Percentiles rank a stretch among this genome's conserved stretches.
phyloP scores from a whole-genome alignment of 2,888 invertebrate genomes.

The Philopedon plagiatum region DNA sequence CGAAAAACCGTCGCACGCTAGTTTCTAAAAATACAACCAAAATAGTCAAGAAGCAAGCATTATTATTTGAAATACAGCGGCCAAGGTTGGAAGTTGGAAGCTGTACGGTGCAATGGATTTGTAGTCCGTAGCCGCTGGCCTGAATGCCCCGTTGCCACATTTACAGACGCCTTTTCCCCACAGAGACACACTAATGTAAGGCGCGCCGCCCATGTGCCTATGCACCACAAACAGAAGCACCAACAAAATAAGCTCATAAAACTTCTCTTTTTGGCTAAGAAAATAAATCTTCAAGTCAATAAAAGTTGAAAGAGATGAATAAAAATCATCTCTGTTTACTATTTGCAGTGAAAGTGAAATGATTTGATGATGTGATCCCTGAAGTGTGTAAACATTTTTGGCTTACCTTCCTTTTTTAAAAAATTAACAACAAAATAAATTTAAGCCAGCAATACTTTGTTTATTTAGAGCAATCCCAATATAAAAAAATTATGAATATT shows the following conservation, averaged over 20 bases:
- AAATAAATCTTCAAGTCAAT: slow-evolving; percentile 29
- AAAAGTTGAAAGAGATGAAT: slow-evolving; percentile 1
- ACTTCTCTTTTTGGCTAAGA: slow-evolving; percentile 28
- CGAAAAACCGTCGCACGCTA: slow-evolving; percentile 37
- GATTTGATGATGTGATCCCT: slow-evolving; percentile 5
- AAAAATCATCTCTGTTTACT: slow-evolving; percentile 11
- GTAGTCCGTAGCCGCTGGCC: slow-evolving; percentile 37
- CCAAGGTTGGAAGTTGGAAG: slow-evolving; percentile 51
- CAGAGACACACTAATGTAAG: not conserved
- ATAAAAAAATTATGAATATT: too few relatives aligned
- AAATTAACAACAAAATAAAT: not conserved
- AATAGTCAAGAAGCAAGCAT: slow-evolving; percentile 43
- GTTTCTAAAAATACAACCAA: slow-evolving; percentile 50
- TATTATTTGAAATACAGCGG: slow-evolving; percentile 48
- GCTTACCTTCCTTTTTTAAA: not conserved
- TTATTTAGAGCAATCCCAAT: too few relatives aligned
- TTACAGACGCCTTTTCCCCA: slow-evolving; percentile 24
- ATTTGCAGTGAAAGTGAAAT: not conserved
- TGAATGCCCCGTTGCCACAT: slow-evolving; percentile 36
- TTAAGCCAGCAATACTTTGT: too few relatives aligned
- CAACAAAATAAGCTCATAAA: slow-evolving; percentile 20
- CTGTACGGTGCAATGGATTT: slow-evolving; percentile 47
- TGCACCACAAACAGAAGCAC: slow-evolving; percentile 28
- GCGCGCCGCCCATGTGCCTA: slow-evolving; percentile 21
- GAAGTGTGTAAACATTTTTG: not conserved